These are phyloP conservation scores for Tor tambroides DNA, from an alignment of 2,113 vertebrate genomes.

Conservation along the genomic window DNA sequence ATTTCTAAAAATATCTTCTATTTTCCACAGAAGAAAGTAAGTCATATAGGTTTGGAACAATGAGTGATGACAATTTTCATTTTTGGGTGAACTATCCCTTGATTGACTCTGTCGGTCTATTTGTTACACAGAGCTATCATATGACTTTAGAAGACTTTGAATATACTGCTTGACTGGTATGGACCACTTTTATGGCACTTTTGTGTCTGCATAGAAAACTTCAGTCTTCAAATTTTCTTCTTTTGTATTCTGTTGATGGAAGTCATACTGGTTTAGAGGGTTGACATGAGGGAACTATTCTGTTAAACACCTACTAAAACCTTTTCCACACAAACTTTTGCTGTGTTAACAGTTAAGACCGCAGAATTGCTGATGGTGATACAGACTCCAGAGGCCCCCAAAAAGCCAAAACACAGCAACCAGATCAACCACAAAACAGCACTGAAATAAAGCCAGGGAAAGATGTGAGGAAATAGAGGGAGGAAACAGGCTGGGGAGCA, in stretches of 20 bases:
- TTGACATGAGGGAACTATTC: constrained; percentile 17
- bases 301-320: background rate
- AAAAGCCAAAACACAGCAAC: constrained; percentile 3
- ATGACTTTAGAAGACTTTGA: background rate
- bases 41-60: background rate
- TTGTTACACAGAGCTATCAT: background rate
- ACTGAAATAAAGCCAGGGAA: background rate
- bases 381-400: background rate
- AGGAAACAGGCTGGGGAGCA: background rate
- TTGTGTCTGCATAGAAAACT: background rate
- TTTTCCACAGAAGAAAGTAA: background rate
- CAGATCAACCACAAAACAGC: constrained; percentile 3
- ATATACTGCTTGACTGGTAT: background rate
- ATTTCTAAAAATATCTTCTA: background rate
- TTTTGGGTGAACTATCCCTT: background rate
- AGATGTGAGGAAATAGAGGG: background rate
- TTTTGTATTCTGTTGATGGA: constrained; percentile 6
- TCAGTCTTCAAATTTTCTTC: constrained; percentile 3
- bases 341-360: background rate
- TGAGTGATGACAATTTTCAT: background rate
- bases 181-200: constrained; percentile 2
- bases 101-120: background rate
- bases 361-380: constrained; percentile 2
- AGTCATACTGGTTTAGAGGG: background rate
- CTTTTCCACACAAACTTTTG: constrained; percentile 15